Percentiles rank a stretch among this genome's conserved stretches.
Evolutionary conservation across 2,113 vertebrate species (phyloP).

Genomic region (Taxidea taxus): DNA sequence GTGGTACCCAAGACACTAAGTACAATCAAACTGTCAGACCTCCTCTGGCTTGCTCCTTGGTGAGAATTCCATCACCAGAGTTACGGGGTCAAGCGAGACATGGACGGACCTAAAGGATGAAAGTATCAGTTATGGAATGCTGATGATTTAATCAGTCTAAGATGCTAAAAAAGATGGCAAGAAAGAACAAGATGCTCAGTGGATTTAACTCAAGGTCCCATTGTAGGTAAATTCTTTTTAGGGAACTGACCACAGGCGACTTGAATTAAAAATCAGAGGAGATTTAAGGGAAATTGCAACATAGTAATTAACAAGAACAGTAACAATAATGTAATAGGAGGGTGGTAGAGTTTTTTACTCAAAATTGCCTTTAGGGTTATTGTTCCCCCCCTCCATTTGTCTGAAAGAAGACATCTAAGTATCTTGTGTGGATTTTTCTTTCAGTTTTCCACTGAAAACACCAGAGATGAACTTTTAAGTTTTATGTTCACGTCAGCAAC

Average conservation of each 20-base stretch:
- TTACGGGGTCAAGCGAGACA: not conserved
- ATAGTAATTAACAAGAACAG: not conserved
- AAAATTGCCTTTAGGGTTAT: not conserved
- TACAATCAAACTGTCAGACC: not conserved
- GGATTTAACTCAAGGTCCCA: not conserved
- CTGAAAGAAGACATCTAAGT: not conserved
- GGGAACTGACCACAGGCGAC: not conserved
- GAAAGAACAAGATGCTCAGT: not conserved
- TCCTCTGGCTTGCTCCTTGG: not conserved
- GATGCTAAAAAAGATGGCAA: not conserved
- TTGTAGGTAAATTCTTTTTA: not conserved
- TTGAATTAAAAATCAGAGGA: not conserved
- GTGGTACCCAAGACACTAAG: not conserved
- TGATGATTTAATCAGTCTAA: not conserved
- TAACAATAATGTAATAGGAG: not conserved
- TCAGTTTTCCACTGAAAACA: not conserved
- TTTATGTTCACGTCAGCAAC: not conserved
- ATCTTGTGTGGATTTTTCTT: not conserved
- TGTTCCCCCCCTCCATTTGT: not conserved
- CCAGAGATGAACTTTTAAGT: not conserved
- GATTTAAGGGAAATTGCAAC: not conserved
- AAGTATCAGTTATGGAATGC: slow-evolving; percentile 2
- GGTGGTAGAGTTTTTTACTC: not conserved
- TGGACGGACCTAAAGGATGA: not conserved
- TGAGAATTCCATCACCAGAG: not conserved